Evolutionary conservation across 37 sponge, comb jelly and placozoan genomes (phyloP).

Genomic region (Oscarella lobularis): DNA sequence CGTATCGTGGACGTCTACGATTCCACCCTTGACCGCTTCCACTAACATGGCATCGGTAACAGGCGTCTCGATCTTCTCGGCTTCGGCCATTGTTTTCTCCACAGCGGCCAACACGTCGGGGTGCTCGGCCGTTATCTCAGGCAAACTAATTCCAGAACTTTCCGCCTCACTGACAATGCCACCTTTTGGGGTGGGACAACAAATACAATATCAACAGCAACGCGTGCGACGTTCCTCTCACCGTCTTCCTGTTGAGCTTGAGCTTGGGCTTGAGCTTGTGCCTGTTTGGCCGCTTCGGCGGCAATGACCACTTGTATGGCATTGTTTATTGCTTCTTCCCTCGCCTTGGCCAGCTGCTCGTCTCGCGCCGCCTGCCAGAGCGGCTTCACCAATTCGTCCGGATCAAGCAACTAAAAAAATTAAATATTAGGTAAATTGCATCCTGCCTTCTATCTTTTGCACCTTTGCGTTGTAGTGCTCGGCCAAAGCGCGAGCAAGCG

Average conservation of each 20-base stretch:
- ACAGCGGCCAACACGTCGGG: conserved; percentile 61
- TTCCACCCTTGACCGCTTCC: conserved; percentile 24
- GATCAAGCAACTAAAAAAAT: conserved; percentile 33
- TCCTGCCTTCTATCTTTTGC: background rate
- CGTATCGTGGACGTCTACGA: conserved; percentile 25
- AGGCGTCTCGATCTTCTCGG: background rate
- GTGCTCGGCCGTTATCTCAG: conserved; percentile 30
- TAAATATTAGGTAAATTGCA: background rate
- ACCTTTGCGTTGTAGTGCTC: conserved; percentile 72
- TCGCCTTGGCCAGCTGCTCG: conserved; percentile 36
- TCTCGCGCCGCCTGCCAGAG: conserved; percentile 29
- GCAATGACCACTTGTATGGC: conserved; percentile 17
- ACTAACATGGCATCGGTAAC: conserved; percentile 56
- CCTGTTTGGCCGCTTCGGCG: conserved; percentile 16
- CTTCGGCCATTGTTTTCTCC: conserved; percentile 27
- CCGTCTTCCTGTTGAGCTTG: too few relatives aligned
- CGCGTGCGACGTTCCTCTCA: too few relatives aligned
- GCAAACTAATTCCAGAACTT: background rate
- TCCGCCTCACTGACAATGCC: background rate
- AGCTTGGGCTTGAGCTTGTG: conserved; percentile 14
- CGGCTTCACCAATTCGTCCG: conserved; percentile 37
- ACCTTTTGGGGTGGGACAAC: background rate
- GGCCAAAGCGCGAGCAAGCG: conserved; percentile 50
- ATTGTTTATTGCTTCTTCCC: conserved; percentile 36
- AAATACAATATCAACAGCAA: too few relatives aligned